Conservation (phyloP, 2,797 vertebrate genomes). For the Anabas testudineus region DNA sequence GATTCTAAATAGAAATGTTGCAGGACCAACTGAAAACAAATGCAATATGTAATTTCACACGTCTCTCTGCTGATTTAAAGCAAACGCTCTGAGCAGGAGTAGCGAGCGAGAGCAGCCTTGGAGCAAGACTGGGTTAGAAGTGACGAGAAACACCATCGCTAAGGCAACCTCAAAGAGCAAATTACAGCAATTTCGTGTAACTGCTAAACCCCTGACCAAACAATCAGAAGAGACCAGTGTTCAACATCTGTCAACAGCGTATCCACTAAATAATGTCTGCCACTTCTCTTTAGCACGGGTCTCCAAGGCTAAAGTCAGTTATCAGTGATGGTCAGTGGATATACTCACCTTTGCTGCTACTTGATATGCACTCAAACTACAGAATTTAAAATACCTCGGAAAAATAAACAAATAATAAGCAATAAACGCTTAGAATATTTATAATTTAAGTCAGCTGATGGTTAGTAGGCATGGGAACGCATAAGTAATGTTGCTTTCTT, state of each 20-base stretch:
- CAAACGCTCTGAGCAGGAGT: neutral
- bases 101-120: slow-evolving; percentile 1
- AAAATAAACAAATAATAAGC: no score
- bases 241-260: neutral
- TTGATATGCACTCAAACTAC: neutral
- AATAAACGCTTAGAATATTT: no score
- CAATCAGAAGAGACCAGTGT: no score
- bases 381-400: neutral
- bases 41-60: neutral
- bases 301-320: no score
- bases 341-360: no score
- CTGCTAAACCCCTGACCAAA: neutral
- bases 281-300: neutral
- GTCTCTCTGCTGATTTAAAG: slow-evolving; percentile 5
- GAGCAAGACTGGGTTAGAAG: slow-evolving; percentile 2
- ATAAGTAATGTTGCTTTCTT: no score
- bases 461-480: no score
- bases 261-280: neutral
- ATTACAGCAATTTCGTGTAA: slow-evolving; percentile 2
- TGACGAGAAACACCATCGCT: slow-evolving; percentile 6
- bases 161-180: slow-evolving; percentile 22
- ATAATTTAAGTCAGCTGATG: neutral
- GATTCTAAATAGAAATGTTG: no score
- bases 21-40: no score
- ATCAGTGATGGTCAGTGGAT: no score